phyloP scores from a whole-genome alignment of 2,113 vertebrate genomes.

The Prunella himalayana region DNA sequence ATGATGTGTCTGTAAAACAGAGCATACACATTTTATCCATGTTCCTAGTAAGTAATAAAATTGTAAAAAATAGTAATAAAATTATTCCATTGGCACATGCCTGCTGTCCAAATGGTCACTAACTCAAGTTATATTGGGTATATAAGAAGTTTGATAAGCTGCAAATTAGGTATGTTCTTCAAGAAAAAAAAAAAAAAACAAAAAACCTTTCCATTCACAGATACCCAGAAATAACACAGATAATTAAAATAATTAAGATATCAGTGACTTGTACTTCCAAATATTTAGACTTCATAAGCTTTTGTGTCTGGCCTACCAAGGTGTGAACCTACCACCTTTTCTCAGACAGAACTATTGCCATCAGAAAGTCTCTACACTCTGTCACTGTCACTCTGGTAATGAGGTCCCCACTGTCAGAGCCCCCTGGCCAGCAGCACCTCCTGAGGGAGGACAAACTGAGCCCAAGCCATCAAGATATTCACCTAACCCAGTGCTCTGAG shows the following conservation, averaged over 20 bases:
- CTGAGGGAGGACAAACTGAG: background rate
- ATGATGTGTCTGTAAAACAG: background rate
- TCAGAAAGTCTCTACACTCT: background rate
- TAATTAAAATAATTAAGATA: background rate
- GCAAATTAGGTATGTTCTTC: background rate
- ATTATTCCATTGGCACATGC: background rate
- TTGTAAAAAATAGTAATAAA: background rate
- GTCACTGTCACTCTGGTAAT: background rate
- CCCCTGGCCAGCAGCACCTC: background rate
- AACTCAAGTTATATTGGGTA: background rate
- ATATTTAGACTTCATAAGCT: background rate
- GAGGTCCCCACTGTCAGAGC: background rate
- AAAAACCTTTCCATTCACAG: background rate
- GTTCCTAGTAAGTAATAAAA: background rate
- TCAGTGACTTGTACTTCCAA: background rate
- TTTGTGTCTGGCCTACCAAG: background rate
- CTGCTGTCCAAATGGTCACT: background rate
- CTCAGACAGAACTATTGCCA: background rate
- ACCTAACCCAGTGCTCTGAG: background rate
- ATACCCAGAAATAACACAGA: background rate
- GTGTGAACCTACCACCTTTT: background rate
- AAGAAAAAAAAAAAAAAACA: background rate
- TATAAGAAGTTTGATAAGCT: background rate
- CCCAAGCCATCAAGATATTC: background rate
- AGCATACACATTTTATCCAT: background rate